Evolutionary conservation across 2,888 invertebrate genomes (phyloP), one percentile per base, ranked within the genome.

Genomic region (Dexiosoma caninum): DNA sequence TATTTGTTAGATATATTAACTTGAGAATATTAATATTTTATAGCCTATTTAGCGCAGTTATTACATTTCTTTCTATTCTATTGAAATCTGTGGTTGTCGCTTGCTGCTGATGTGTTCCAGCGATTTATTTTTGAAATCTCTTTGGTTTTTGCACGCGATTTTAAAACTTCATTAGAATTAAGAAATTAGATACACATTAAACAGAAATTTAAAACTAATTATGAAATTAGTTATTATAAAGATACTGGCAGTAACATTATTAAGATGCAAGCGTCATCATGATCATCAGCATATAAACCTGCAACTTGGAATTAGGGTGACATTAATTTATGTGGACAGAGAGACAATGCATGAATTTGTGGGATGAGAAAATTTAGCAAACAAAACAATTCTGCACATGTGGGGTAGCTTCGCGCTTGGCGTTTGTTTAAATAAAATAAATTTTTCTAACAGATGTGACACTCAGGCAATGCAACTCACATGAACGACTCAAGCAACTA

Each of bases 121-220:
- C 2, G 5, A n/a, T 19, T 27, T 37, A 32, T 71, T 71, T 40
- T 64, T 64, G 19, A 64, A 46, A 40, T 2, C 21, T 40, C 2
- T 59, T 30, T 66, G 27, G 10, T 35, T 59, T 30, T n/a, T 19
- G 40, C 77, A 77, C 64, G 70, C 64, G 77, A 77, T 64, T 69
- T 64, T 7, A 46, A 40, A 35, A 37, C 8, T 51, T 62, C 55
- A 77, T 70, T 62, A 23, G 46, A 57, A 62, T 57, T 49, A 49
- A 62, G 55, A 71, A 77, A 77, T 66, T 64, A 32, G 62, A 77
- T 57, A 7, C 46, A 30, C 14, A 49, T 66, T 21, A 49, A 74
- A 74, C 37, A n/a, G 49, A 66, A 66, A 66, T 49, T 16, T 12
- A 66, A 57, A 75, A 75, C 40, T 59, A 59, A 66, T 66, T 67